phyloP scores from a whole-genome alignment of 2,797 vertebrate genomes.

The Hoplostethus mediterraneus region DNA sequence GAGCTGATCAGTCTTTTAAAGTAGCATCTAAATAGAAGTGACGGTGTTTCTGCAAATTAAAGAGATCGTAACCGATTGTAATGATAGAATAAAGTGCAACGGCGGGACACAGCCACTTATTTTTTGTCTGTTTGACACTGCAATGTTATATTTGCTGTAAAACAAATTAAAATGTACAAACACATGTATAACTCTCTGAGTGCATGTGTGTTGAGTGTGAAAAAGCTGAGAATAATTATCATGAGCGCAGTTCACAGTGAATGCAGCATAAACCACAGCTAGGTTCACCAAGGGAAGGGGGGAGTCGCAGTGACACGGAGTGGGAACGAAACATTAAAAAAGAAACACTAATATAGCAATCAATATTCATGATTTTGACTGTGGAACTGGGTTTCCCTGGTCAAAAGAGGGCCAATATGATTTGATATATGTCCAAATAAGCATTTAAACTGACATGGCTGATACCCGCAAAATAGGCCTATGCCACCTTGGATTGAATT shows the following conservation, averaged over 20 bases:
- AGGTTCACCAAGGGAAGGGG: conserved; percentile 43
- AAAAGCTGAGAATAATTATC: conserved; percentile 51
- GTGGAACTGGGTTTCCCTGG: too few relatives aligned
- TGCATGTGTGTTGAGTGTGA: conserved; percentile 13
- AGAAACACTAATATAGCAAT: too few relatives aligned
- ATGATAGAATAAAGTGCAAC: neutral
- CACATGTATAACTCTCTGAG: neutral
- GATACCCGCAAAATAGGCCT: too few relatives aligned
- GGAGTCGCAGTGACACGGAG: conserved; percentile 25
- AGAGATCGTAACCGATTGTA: neutral
- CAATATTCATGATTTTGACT: too few relatives aligned
- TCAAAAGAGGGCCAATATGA: too few relatives aligned
- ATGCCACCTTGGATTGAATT: neutral
- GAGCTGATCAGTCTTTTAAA: conserved; percentile 1
- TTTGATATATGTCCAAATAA: too few relatives aligned
- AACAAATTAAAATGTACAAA: conserved; percentile 30
- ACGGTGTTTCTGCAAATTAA: conserved; percentile 4
- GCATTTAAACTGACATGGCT: too few relatives aligned
- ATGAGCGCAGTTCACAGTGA: neutral
- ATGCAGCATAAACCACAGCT: conserved; percentile 23
- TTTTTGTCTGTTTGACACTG: neutral
- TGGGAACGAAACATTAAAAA: too few relatives aligned
- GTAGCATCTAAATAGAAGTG: neutral
- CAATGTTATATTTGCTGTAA: neutral
- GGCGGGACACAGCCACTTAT: neutral